phyloP scores from a whole-genome alignment of 2,888 invertebrate species.

The Lasioglossum morio region DNA sequence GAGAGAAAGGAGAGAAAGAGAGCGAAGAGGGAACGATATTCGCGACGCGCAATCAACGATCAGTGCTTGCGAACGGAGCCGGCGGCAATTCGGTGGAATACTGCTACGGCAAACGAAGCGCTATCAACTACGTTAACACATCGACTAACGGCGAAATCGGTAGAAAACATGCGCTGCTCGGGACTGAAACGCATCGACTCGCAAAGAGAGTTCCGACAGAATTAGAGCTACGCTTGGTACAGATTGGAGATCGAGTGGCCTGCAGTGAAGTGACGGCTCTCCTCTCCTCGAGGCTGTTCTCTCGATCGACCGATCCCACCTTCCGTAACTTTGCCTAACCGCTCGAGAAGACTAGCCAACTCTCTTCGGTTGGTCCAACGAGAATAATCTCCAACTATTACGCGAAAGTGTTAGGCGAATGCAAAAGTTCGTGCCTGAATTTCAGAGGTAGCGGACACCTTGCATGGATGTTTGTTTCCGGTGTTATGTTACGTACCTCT shows the following conservation, averaged over 20 bases:
- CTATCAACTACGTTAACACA: slow-evolving; percentile 22
- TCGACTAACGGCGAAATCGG: slow-evolving; percentile 31
- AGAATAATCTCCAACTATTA: not conserved
- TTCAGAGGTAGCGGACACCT: too few species aligned
- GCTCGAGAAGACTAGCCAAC: not conserved
- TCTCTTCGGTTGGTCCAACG: not conserved
- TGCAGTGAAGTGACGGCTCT: slow-evolving; percentile 11
- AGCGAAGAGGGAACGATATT: not conserved
- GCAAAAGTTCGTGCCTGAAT: not conserved
- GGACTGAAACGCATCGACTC: slow-evolving; percentile 20
- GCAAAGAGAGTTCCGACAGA: slow-evolving; percentile 12
- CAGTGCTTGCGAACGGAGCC: not conserved
- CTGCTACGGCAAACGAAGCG: slow-evolving; percentile 37
- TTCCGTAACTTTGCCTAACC: not conserved
- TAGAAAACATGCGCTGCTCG: slow-evolving; percentile 42
- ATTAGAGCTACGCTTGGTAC: not conserved
- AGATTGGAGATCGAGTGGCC: not conserved
- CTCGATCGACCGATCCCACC: not conserved
- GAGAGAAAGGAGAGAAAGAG: not conserved
- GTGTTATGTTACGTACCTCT: too few species aligned
- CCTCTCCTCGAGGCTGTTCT: slow-evolving; percentile 25
- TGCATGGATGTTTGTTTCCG: too few species aligned
- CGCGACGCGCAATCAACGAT: slow-evolving; percentile 9
- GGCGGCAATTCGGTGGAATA: slow-evolving; percentile 35
- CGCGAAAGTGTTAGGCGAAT: not conserved